Conservation (phyloP, 2,888 invertebrate species). For the Andrena bicolor region DNA sequence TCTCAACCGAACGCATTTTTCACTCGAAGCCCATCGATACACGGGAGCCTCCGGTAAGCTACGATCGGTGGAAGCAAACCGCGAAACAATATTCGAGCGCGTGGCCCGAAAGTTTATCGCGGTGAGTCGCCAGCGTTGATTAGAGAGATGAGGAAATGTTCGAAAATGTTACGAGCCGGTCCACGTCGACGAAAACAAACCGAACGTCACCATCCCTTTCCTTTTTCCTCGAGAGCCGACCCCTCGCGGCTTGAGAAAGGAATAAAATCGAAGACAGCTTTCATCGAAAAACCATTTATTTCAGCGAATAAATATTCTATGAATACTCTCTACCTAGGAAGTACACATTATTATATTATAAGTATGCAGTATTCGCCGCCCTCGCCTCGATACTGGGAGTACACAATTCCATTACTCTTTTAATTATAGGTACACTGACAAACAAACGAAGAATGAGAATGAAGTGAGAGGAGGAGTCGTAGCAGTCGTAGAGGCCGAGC, state of each 20-base stretch:
- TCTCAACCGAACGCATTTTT: too few relatives aligned
- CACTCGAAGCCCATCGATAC: too few relatives aligned
- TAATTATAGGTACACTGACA: constrained; percentile 74
- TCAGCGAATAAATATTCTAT: constrained; percentile 84
- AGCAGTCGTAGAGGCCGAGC: constrained; percentile 1
- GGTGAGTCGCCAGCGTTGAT: constrained; percentile 42
- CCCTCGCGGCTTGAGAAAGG: constrained; percentile 1
- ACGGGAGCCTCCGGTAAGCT: too few relatives aligned
- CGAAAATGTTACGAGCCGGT: constrained; percentile 15
- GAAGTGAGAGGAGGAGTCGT: constrained; percentile 7
- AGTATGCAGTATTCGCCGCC: constrained; percentile 75
- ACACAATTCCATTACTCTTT: constrained; percentile 78
- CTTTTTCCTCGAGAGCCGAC: background rate
- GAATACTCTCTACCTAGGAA: constrained; percentile 82
- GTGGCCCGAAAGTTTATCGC: constrained; percentile 71
- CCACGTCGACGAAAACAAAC: background rate
- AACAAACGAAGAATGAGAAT: constrained; percentile 64
- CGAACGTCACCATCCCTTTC: background rate
- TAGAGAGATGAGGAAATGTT: constrained; percentile 27
- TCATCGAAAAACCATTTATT: constrained; percentile 82
- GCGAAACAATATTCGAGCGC: constrained; percentile 58
- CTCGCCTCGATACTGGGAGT: constrained; percentile 77
- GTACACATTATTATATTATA: constrained; percentile 82
- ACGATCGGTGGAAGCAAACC: constrained; percentile 39
- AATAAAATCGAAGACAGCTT: constrained; percentile 59